Conservation (phyloP, 2,113 vertebrate genomes). For the Ailuropoda melanoleuca region DNA sequence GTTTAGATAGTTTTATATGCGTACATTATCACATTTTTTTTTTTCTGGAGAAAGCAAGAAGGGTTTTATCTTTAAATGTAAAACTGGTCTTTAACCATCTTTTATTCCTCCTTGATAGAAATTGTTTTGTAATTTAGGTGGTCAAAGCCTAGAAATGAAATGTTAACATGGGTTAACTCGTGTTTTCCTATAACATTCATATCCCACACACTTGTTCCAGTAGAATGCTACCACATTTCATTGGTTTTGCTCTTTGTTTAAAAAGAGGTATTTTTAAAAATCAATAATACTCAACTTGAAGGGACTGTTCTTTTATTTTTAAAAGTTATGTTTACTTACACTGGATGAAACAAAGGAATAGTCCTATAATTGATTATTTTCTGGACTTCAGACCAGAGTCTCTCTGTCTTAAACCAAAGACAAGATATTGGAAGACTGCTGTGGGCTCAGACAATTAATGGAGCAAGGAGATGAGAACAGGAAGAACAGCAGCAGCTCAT, state of each 20-base stretch:
- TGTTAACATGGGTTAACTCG: not conserved
- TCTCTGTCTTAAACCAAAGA: not conserved
- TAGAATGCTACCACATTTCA: not conserved
- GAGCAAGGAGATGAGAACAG: not conserved
- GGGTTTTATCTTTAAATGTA: not conserved
- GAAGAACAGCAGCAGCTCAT: not conserved
- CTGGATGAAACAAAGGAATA: not conserved
- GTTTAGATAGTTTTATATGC: not conserved
- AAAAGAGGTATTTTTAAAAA: not conserved
- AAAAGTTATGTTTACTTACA: not conserved
- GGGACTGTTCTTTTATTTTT: not conserved
- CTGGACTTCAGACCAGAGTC: not conserved
- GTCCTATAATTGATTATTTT: not conserved
- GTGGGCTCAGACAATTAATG: not conserved
- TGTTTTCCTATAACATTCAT: not conserved
- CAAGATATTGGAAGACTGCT: not conserved
- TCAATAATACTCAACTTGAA: not conserved
- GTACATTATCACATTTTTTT: not conserved
- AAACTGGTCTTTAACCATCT: not conserved
- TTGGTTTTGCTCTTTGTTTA: not conserved
- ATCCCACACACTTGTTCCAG: not conserved
- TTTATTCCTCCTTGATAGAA: not conserved
- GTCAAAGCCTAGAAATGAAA: conserved; percentile 23
- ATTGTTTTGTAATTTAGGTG: not conserved
- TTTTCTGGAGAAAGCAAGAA: not conserved